Percentiles rank a stretch among this genome's conserved stretches.
These are phyloP conservation scores for Drosophila leonis DNA, from an alignment of 2,888 invertebrate genomes.

Conservation along the genomic window DNA sequence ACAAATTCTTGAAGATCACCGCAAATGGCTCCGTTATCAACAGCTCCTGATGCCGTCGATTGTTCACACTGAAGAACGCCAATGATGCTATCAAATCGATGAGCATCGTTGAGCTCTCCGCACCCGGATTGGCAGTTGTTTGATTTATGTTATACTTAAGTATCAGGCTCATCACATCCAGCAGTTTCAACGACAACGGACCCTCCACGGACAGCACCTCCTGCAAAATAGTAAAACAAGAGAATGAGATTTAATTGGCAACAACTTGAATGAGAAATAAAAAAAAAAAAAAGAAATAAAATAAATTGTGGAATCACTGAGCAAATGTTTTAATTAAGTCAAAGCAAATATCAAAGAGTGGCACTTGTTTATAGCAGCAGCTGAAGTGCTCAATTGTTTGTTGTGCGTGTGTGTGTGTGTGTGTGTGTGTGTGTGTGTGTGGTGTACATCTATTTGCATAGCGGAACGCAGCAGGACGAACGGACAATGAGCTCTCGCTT, in stretches of 20 bases:
- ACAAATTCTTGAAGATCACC: constrained; percentile 84
- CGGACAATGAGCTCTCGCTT: constrained; percentile 57
- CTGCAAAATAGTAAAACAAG: constrained; percentile 57
- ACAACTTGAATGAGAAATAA: constrained; percentile 31
- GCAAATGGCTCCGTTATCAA: constrained; percentile 84
- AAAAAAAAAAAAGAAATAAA: constrained; percentile 15
- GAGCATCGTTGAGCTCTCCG: constrained; percentile 84
- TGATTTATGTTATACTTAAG: constrained; percentile 82
- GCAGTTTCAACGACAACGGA: constrained; percentile 81
- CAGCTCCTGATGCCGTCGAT: constrained; percentile 85
- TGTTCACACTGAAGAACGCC: constrained; percentile 85
- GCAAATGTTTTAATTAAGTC: constrained; percentile 82
- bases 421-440: constrained; percentile 42
- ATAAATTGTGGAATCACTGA: constrained; percentile 62
- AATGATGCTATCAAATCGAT: constrained; percentile 85
- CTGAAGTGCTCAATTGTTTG: constrained; percentile 64
- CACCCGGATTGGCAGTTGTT: constrained; percentile 75
- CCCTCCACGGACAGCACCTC: constrained; percentile 84
- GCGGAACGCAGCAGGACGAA: constrained; percentile 54
- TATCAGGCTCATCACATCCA: constrained; percentile 84
- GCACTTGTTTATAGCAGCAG: constrained; percentile 67
- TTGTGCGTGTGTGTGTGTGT: constrained; percentile 33
- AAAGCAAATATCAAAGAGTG: constrained; percentile 77
- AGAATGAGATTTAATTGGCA: constrained; percentile 71
- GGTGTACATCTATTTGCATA: constrained; percentile 69